phyloP scores from a whole-genome alignment of 2,797 vertebrate genomes.

The Remorina albescens region DNA sequence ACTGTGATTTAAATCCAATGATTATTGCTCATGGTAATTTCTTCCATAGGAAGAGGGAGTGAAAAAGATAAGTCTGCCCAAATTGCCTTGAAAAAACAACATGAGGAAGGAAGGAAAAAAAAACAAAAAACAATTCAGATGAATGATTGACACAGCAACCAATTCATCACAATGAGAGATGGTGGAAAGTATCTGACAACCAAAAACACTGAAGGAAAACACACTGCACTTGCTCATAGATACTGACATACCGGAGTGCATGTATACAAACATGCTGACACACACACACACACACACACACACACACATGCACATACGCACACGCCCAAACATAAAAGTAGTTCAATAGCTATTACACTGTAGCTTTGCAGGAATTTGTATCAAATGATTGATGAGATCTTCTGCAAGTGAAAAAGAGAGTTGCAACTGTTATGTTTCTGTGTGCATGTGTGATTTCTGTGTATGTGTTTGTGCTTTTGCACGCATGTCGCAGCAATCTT shows the following conservation, averaged over 20 bases:
- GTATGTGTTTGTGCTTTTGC: slow-evolving; percentile 25
- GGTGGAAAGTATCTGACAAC: slow-evolving; percentile 71
- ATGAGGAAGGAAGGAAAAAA: slow-evolving; percentile 54
- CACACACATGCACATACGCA: slow-evolving; percentile 11
- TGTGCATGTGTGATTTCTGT: slow-evolving; percentile 40
- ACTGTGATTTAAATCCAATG: slow-evolving; percentile 61
- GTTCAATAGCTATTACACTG: slow-evolving; percentile 72
- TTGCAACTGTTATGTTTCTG: slow-evolving; percentile 57
- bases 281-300: slow-evolving; percentile 29
- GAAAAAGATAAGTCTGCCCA: slow-evolving; percentile 50
- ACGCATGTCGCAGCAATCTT: slow-evolving; percentile 31
- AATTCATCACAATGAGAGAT: slow-evolving; percentile 81
- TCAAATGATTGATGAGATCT: slow-evolving; percentile 74
- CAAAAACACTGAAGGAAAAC: slow-evolving; percentile 72
- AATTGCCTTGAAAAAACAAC: slow-evolving; percentile 71
- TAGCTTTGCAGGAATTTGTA: slow-evolving; percentile 73
- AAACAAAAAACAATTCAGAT: slow-evolving; percentile 74
- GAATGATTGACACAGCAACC: slow-evolving; percentile 76
- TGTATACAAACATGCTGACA: slow-evolving; percentile 19
- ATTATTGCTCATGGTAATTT: slow-evolving; percentile 68
- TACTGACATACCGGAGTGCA: slow-evolving; percentile 37
- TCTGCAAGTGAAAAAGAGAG: slow-evolving; percentile 49
- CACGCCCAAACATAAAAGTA: slow-evolving; percentile 51
- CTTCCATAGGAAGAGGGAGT: slow-evolving; percentile 20
- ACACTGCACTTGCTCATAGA: slow-evolving; percentile 47